These are phyloP conservation scores for Paraplagusia blochii DNA, from an alignment of 2,113 vertebrate genomes.

Conservation along the genomic window DNA sequence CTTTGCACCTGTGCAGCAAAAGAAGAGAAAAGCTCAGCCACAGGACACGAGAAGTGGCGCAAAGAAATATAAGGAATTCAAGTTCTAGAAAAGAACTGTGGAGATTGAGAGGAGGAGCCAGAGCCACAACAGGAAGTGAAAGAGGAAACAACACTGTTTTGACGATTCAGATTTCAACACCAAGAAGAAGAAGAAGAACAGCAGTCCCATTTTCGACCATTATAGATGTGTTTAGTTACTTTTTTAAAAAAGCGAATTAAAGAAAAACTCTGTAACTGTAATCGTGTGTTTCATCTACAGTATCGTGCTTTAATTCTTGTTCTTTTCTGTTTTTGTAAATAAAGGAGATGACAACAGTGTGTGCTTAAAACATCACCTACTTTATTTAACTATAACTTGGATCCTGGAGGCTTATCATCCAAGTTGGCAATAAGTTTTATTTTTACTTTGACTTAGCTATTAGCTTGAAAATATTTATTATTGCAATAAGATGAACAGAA, in stretches of 20 bases:
- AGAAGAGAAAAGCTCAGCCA: slow-evolving; percentile 90
- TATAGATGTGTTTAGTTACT: slow-evolving; percentile 12
- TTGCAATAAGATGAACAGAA: too few species aligned
- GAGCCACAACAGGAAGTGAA: slow-evolving; percentile 19
- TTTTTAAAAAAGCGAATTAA: slow-evolving; percentile 13
- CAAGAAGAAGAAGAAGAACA: slow-evolving; percentile 20
- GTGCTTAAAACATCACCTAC: not conserved
- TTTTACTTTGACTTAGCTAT: too few species aligned
- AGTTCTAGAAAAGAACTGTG: slow-evolving; percentile 76
- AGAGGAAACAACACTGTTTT: slow-evolving; percentile 1
- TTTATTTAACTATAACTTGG: not conserved
- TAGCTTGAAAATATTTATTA: too few species aligned
- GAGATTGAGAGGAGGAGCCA: not conserved
- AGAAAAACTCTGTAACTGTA: slow-evolving; percentile 4
- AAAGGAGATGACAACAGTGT: slow-evolving; percentile 50
- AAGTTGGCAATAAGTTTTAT: too few species aligned
- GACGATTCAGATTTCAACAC: slow-evolving; percentile 18
- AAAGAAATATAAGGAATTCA: slow-evolving; percentile 95
- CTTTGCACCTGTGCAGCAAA: slow-evolving; percentile 76
- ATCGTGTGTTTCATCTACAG: not conserved
- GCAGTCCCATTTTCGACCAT: slow-evolving; percentile 17
- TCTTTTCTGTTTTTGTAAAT: slow-evolving; percentile 73
- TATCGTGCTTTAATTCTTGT: slow-evolving; percentile 29
- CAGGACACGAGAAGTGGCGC: slow-evolving; percentile 84
- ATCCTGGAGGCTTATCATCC: too few species aligned